Base-by-base conservation (phyloP, 2,113 vertebrate species). In the Meles meles region DNA sequence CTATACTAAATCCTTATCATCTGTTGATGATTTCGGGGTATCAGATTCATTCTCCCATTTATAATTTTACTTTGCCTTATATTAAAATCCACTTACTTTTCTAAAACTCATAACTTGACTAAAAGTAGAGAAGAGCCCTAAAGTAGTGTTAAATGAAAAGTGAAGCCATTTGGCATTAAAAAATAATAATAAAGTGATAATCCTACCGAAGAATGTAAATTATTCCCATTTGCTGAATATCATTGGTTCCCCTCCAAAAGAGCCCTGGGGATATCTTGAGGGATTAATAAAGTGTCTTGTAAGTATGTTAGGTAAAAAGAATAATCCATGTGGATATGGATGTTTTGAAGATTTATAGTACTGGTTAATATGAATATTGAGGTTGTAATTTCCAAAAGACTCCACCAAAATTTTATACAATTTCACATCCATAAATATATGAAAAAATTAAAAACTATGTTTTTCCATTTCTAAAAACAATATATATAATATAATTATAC, bases 401-500 rank as follows among this genome's bases (percentile, higher is more conserved):
- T 47, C 10, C 55, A 84, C 21, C n/a, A 88, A 83, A 37, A 82
- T 82, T 92, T 69, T 88, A 77, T 79, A 79, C 12, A 85, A 52
- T 31, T 84, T 82, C 69, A 37, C 37, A 65, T 63, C 49, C 72
- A 90, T 76, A 96, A 95, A 81, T 13, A 29, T 23, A 83, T 7
- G 23, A 93, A 10, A 82, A 86, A 65, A 2, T 52, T 87, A 88
- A 21, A 44, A 88, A 94, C 55, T 65, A 84, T 71, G 94, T 87
- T 39, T 90, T 87, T 76, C 25, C 49, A 93, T n/a, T 90, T 94
- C 42, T 93, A 81, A 95, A 85, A 90, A 57, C 23, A 95, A 92
- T 12, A 88, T 2, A 84, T 81, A 92, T 18, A 88, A 85, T 85
- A 72, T 59, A 84, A 96, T 81, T 81, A 21, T 83, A 59, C 80